Conservation (phyloP, 1,140 invertebrate species). For the Ericerus pela region DNA sequence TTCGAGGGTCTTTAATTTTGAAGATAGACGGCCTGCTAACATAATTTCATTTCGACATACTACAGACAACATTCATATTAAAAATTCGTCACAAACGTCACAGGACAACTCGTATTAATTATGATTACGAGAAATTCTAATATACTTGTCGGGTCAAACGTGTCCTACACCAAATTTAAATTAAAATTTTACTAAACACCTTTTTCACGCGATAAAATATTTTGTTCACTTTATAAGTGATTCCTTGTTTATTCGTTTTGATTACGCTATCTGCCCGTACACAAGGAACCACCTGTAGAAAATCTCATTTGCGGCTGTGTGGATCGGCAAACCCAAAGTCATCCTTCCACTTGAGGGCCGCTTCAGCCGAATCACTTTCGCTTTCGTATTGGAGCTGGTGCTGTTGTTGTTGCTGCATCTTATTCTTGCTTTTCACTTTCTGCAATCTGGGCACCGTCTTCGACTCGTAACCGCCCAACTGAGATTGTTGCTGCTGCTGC, state of each 20-base stretch:
- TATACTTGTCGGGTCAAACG: too few relatives aligned
- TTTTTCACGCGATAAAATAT: constrained; percentile 3
- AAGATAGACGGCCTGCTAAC: too few relatives aligned
- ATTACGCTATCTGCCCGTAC: not conserved
- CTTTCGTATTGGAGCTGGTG: too few relatives aligned
- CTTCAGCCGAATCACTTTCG: not conserved
- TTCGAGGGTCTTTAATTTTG: too few relatives aligned
- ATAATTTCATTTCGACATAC: too few relatives aligned
- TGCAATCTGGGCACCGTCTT: not conserved
- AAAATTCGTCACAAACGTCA: too few relatives aligned
- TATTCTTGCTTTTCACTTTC: not conserved
- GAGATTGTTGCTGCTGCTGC: too few relatives aligned
- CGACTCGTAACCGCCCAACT: not conserved
- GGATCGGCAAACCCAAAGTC: not conserved
- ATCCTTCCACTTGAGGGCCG: not conserved
- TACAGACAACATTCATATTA: too few relatives aligned
- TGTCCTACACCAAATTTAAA: too few relatives aligned
- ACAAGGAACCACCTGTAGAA: constrained; percentile 4
- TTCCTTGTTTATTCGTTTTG: constrained; percentile 6
- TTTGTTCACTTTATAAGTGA: constrained; percentile 6
- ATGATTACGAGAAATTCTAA: too few relatives aligned
- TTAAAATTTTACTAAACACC: constrained; percentile 4
- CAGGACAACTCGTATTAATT: too few relatives aligned
- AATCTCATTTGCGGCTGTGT: constrained; percentile 1
- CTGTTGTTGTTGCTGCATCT: not conserved